Base-by-base conservation (phyloP, 1,140 invertebrate genomes). In the Harlomillsia oculata region DNA sequence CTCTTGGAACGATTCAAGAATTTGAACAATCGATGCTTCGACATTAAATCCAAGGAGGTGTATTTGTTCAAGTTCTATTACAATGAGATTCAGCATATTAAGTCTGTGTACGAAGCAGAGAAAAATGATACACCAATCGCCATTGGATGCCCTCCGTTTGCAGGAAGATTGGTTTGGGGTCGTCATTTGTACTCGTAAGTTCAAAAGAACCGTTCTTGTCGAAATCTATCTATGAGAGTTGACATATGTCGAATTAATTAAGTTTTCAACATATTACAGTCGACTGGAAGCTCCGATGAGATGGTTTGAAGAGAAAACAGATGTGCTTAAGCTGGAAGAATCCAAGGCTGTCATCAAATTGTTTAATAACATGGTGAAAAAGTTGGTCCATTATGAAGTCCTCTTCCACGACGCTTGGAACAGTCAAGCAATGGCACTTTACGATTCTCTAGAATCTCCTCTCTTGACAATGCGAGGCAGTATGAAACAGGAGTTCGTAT, bases 11-110 rank as follows among this genome's bases (percentile, higher is more conserved):
- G 84, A 55, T 86, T 86, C 68, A 75, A 82, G 61, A 83, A 80
- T 59, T 66, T 86, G 13, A 75, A 81, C 61, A 73, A 85, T 9
- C 74, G 80, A 20, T 79, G 81, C 63, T 66, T 86, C 32, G 78
- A 80, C 65, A 72, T 85, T 43, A 80, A 84, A 66, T 77, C 80
- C 61, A 77, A 82, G 56, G 84, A 84, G 63, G 72, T 50, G 55
- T 62, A 57, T 30, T 20, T 60, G 4, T 64, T 61, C 37, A 58
- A 64, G 26, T 65, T 65, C 30, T 65, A 59, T 30, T 51, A 56
- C 37, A 62, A 62, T 52, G 63, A 65, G 49, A 65, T 65, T 40
- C 44, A 46, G 1, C n/a, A 62, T 29, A 37, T 64, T 28, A 55
- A 58, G 14, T n/a, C 30, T 5, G 43, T 55, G 16, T 55, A 52